Conservation (phyloP, 2,113 vertebrate species). For the Glaucidium brasilianum region DNA sequence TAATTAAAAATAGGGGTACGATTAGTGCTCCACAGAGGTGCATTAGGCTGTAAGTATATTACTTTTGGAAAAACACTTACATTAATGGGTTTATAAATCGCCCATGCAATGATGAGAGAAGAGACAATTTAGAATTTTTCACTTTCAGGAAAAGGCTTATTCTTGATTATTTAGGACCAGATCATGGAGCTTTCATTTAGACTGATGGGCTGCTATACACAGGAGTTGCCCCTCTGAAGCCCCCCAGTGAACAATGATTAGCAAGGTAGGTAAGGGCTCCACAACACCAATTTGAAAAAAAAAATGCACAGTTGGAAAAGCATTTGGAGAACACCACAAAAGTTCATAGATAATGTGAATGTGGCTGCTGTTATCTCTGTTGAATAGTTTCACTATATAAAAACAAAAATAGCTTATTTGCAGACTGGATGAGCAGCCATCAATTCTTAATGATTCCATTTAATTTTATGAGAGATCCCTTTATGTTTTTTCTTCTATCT, state of each 20-base stretch:
- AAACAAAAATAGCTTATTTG: constrained; percentile 59
- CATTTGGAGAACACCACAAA: neutral
- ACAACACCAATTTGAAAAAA: neutral
- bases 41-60: constrained; percentile 44
- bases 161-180: neutral
- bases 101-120: constrained; percentile 19
- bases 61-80: constrained; percentile 49
- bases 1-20: constrained; percentile 41
- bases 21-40: constrained; percentile 51
- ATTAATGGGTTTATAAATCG: constrained; percentile 53
- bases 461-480: constrained; percentile 58
- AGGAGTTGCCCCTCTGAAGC: neutral
- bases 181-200: neutral
- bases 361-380: neutral
- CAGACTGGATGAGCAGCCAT: constrained; percentile 43
- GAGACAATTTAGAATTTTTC: constrained; percentile 23
- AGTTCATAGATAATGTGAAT: neutral
- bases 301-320: neutral
- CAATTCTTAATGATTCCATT: constrained; percentile 61
- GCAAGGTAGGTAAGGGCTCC: neutral
- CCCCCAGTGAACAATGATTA: neutral
- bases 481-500: constrained; percentile 40
- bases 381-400: neutral
- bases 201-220: neutral
- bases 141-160: neutral